Evolutionary conservation across 1,140 invertebrate genomes (phyloP).

Genomic region (Drosophila lowei): DNA sequence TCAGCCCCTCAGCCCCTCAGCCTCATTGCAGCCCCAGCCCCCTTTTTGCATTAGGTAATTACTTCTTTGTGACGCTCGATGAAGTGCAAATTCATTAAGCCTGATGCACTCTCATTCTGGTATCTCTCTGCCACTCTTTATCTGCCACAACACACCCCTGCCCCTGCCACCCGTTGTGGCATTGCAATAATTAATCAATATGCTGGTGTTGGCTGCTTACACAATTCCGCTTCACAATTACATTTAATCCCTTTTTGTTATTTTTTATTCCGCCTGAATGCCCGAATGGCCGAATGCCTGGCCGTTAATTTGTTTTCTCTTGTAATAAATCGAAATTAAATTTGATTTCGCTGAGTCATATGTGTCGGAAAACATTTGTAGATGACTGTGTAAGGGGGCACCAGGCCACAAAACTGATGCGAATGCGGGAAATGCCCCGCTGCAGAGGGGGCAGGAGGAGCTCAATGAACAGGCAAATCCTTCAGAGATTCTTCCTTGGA

Average conservation of each 20-base stretch:
- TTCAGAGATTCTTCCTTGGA: too few relatives aligned
- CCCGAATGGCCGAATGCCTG: too few relatives aligned
- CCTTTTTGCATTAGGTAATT: conserved; percentile 72
- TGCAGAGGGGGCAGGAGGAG: too few relatives aligned
- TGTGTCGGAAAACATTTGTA: not conserved
- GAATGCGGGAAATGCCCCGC: too few relatives aligned
- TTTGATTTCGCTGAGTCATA: conserved; percentile 2
- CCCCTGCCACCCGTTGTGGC: not conserved
- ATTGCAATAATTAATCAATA: conserved; percentile 35
- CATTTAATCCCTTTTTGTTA: conserved; percentile 13
- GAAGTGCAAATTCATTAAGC: conserved; percentile 76
- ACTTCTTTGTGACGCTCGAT: conserved; percentile 68
- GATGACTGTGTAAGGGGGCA: too few relatives aligned
- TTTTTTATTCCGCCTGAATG: not conserved
- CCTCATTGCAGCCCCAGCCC: not conserved
- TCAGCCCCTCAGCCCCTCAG: too few relatives aligned
- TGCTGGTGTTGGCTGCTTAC: not conserved
- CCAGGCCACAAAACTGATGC: too few relatives aligned
- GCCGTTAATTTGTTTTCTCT: too few relatives aligned
- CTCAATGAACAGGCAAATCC: too few relatives aligned
- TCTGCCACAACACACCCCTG: not conserved
- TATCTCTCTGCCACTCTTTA: not conserved
- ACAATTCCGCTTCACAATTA: not conserved
- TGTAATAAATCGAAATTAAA: conserved; percentile 10
- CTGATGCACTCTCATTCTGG: conserved; percentile 46